These are phyloP conservation scores for Ostrea edulis DNA, from an alignment of 1,140 invertebrate genomes.

Conservation along the genomic window DNA sequence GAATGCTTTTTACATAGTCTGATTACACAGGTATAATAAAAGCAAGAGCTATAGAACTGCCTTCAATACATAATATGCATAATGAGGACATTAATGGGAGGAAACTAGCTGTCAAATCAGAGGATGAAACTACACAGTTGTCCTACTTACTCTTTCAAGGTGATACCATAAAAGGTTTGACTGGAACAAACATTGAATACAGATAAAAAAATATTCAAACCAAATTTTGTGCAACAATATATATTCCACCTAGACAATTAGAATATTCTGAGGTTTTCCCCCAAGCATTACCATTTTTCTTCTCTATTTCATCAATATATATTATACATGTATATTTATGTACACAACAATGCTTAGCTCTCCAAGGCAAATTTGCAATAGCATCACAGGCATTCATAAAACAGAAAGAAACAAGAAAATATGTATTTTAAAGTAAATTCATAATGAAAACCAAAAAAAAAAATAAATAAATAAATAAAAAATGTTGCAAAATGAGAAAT, in stretches of 20 bases:
- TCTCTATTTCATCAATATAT: background rate
- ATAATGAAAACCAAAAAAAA: background rate
- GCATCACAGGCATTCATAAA: background rate
- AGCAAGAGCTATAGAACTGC: background rate
- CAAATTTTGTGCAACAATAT: background rate
- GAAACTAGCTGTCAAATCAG: constrained; percentile 27
- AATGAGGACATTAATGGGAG: background rate
- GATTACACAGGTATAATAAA: constrained; percentile 21
- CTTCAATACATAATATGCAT: background rate
- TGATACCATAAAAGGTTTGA: constrained; percentile 70
- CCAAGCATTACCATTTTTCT: background rate
- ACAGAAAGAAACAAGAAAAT: background rate
- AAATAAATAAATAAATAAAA: background rate
- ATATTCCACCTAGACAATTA: no score
- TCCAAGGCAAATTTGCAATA: constrained; percentile 23
- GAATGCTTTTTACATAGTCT: background rate
- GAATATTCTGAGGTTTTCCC: background rate
- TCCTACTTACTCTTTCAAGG: constrained; percentile 69
- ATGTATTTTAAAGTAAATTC: no score
- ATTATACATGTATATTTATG: no score
- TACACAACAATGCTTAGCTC: constrained; percentile 14
- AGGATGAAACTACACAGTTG: background rate
- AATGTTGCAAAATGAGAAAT: background rate
- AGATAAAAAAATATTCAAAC: constrained; percentile 39
- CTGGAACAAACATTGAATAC: constrained; percentile 60